These are phyloP conservation scores for Meriones unguiculatus DNA, from an alignment of 2,113 vertebrate genomes.

Conservation along the genomic window DNA sequence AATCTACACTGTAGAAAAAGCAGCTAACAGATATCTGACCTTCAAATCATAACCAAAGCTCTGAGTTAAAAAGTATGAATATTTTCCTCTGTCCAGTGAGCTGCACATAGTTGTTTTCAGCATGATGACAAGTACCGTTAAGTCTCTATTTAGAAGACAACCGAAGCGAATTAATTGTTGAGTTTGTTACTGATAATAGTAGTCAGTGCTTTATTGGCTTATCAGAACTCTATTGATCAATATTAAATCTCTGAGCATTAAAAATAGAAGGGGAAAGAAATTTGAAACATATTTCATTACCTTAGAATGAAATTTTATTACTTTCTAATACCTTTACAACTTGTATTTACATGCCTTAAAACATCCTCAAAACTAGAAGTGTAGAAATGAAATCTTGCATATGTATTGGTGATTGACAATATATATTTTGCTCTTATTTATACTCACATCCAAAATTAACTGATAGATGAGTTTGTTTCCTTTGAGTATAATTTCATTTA, in stretches of 20 bases:
- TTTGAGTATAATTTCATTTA: slow-evolving; percentile 42
- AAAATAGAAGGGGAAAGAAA: background rate
- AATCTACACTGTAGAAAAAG: no score
- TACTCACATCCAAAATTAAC: slow-evolving; percentile 10
- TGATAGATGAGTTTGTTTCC: background rate
- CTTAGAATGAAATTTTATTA: no score
- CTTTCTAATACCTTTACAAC: no score
- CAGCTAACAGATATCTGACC: no score
- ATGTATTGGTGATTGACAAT: background rate
- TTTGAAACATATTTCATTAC: no score
- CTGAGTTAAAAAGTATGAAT: no score
- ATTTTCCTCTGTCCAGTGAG: no score
- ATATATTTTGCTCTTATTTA: slow-evolving; percentile 9
- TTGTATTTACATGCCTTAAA: no score
- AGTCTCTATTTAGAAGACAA: background rate
- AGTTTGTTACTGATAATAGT: background rate
- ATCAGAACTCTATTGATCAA: background rate
- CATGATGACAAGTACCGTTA: background rate
- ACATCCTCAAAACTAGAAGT: background rate
- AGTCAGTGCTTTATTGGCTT: background rate
- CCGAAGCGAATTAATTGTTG: background rate
- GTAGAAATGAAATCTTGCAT: background rate
- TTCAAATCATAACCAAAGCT: no score
- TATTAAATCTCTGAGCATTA: background rate
- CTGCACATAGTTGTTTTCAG: no score